phyloP scores from a whole-genome alignment of 2,888 invertebrate species.

The Thysanoteuthis rhombus region DNA sequence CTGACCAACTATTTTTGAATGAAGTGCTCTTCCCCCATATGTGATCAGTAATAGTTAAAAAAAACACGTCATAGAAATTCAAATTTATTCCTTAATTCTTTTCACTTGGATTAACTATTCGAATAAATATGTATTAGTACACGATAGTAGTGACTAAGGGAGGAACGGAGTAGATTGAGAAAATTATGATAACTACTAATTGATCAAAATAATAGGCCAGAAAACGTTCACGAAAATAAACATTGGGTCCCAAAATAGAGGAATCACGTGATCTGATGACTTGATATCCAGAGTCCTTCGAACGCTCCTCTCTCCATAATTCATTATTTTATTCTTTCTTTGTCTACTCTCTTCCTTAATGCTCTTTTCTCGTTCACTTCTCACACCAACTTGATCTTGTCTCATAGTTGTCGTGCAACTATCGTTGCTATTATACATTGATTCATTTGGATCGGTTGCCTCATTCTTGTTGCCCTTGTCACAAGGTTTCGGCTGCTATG shows the following conservation, averaged over 20 bases:
- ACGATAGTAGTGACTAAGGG: too few species aligned
- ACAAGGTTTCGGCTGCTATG: neutral
- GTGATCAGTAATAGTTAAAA: too few species aligned
- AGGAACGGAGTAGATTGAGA: too few species aligned
- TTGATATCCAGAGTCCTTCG: neutral
- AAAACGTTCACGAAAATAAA: too few species aligned
- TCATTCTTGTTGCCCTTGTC: neutral
- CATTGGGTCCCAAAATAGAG: neutral
- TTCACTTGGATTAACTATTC: too few species aligned
- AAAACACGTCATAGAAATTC: too few species aligned
- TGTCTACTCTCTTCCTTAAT: neutral
- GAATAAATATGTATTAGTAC: too few species aligned
- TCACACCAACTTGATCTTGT: neutral
- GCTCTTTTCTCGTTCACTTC: neutral
- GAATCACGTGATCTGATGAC: neutral
- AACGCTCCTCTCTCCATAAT: neutral
- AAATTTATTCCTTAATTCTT: too few species aligned
- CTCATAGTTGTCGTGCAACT: neutral
- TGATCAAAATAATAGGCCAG: too few species aligned
- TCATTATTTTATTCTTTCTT: neutral
- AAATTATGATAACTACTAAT: too few species aligned
- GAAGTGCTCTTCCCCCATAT: too few species aligned
- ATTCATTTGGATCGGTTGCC: neutral
- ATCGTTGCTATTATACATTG: neutral
- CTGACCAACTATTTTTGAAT: too few species aligned